Evolutionary conservation across 1,140 invertebrate genomes (phyloP).

Genomic region (Metopolophium dirhodum): DNA sequence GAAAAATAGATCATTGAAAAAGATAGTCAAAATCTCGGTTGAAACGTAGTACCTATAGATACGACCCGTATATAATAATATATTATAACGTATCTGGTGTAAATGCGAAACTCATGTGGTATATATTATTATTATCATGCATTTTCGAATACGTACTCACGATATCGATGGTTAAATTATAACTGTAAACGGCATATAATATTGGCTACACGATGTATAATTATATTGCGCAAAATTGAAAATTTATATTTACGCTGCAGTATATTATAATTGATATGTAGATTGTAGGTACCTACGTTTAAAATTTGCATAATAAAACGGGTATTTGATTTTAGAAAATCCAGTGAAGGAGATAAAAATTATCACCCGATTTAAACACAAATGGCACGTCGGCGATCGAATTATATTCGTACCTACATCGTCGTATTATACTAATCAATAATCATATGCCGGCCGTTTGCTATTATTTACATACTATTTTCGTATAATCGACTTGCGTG

Average conservation of each 20-base stretch:
- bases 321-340: background rate
- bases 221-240: constrained; percentile 2
- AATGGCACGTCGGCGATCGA: background rate
- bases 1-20: background rate
- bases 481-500: background rate
- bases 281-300: background rate
- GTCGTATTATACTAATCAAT: too few species aligned
- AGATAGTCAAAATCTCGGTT: background rate
- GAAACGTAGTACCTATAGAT: background rate
- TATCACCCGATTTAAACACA: background rate
- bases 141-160: background rate
- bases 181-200: background rate
- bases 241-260: background rate
- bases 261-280: background rate
- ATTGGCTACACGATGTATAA: background rate
- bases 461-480: background rate
- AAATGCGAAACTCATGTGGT: background rate
- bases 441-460: background rate
- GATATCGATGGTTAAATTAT: constrained; percentile 7
- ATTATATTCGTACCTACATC: background rate
- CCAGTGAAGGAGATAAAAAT: background rate
- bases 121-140: background rate
- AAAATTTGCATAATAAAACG: background rate
- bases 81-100: background rate
- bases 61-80: background rate